These are phyloP conservation scores for Nemapogon koenigi DNA, from an alignment of 2,888 invertebrate genomes.

Conservation along the genomic window DNA sequence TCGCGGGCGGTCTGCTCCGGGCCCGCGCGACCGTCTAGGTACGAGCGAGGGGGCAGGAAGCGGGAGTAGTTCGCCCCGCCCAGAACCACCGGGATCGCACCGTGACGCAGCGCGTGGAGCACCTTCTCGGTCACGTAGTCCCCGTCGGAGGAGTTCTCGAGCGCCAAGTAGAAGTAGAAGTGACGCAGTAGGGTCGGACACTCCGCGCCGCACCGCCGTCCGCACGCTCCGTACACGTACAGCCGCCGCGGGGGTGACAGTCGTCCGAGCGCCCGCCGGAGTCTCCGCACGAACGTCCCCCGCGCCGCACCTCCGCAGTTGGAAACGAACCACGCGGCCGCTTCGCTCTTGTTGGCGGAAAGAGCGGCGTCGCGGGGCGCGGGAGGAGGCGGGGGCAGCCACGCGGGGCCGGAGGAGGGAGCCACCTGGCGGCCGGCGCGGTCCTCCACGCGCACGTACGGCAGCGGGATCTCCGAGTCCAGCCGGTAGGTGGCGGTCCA, in stretches of 20 bases:
- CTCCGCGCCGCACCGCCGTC: constrained; percentile 30
- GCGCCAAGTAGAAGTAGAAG: constrained; percentile 75
- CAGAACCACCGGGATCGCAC: constrained; percentile 71
- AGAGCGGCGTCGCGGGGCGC: constrained; percentile 12
- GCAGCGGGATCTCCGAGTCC: constrained; percentile 41
- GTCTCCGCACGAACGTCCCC: constrained; percentile 22
- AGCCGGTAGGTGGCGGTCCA: constrained; percentile 50
- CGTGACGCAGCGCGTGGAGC: constrained; percentile 62
- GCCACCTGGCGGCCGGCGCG: constrained; percentile 30
- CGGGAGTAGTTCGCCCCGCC: constrained; percentile 70
- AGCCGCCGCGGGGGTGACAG: constrained; percentile 29
- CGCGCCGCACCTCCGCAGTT: constrained; percentile 36
- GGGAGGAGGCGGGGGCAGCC: constrained; percentile 20
- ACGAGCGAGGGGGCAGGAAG: constrained; percentile 46
- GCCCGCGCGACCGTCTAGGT: constrained; percentile 29
- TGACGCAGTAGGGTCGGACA: constrained; percentile 42
- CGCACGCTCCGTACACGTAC: constrained; percentile 64
- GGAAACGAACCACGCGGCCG: constrained; percentile 54
- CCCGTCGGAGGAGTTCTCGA: constrained; percentile 75
- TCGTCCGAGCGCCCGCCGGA: constrained; percentile 27
- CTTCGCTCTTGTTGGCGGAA: constrained; percentile 35
- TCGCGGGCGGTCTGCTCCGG: constrained; percentile 26
- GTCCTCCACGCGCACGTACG: constrained; percentile 37
- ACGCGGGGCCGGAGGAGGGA: constrained; percentile 31
- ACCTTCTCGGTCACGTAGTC: constrained; percentile 66